Base-by-base conservation (phyloP, 2,113 vertebrate species). In the Felis chaus region DNA sequence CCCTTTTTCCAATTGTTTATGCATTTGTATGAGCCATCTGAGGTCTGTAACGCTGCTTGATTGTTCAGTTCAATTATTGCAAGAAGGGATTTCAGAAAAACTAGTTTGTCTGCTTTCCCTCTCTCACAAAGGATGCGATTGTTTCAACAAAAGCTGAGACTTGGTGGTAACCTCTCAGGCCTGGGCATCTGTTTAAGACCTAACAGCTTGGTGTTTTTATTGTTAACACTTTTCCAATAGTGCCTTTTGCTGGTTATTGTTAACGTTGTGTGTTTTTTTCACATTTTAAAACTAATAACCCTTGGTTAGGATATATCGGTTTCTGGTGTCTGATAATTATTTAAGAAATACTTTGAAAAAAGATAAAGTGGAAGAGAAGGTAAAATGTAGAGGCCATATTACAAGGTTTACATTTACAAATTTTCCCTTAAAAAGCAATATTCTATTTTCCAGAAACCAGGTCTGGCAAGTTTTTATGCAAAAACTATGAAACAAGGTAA, bases 321-420 rank as follows among this genome's bases (percentile, higher is more conserved):
- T 89, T 73, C 91, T 25, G 36, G 9, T 25, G 25, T 33, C 48
- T 82, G 18, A 10, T 55, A 39, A 81, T 66, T 86, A 93, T 69
- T 96, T 92, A 83, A 95, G n/a, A 93, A 94, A 45, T 57, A 36
- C 71, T 86, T 95, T 55, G 39, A 76, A 31, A 48, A 36, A 27
- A 50, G n/a, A 33, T 73, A 73, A 91, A 91, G 50, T 10, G 1
- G 48, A 78, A 93, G 33, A 78, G 7, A 93, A 80, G 74, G 50
- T 73, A 79, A 85, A 61, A 55, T 73, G 21, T 81, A 69, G 50
- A 88, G 39, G 45, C 25, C 19, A 23, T 53, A 27, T 50, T 69
- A 61, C 18, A 10, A 76, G 6, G 12, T 39, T 94, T 50, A 23
- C 45, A 71, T 57, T 96, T 19, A 53, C 4, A 71, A 85, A 80